Percentiles rank a stretch among this genome's conserved stretches.
phyloP scores from a whole-genome alignment of 64 coral and sea anemone genomes.

The Montipora sp. region DNA sequence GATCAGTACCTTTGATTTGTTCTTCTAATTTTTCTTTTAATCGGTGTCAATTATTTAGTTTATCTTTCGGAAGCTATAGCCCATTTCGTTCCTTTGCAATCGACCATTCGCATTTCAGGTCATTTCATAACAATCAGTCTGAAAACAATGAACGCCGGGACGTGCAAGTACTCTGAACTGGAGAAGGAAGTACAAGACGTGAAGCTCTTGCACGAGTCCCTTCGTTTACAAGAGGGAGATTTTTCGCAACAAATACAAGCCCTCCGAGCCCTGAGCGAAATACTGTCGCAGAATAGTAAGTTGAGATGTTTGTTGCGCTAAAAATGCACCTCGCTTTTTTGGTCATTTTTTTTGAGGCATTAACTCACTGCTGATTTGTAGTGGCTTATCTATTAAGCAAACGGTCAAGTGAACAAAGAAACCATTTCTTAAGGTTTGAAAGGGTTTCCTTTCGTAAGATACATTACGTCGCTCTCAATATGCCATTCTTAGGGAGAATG shows the following conservation, averaged over 20 bases:
- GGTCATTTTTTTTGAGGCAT: too few species aligned
- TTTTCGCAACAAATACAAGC: slow-evolving; percentile 24
- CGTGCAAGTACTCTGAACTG: neutral
- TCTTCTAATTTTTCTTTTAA: too few species aligned
- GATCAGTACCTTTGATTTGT: too few species aligned
- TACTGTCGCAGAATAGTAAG: slow-evolving; percentile 28
- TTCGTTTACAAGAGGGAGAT: slow-evolving; percentile 5
- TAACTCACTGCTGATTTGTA: too few species aligned
- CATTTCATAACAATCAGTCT: too few species aligned
- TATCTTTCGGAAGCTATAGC: too few species aligned
- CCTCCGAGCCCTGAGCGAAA: slow-evolving; percentile 16
- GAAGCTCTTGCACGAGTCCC: slow-evolving; percentile 11
- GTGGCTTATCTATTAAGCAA: too few species aligned
- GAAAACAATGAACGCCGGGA: neutral
- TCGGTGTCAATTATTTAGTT: too few species aligned
- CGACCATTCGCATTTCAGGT: too few species aligned
- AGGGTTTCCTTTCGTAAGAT: too few species aligned
- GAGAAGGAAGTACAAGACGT: slow-evolving; percentile 25
- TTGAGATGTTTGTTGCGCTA: neutral
- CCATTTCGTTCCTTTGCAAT: neutral
- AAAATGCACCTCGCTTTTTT: neutral
- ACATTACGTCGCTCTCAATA: neutral
- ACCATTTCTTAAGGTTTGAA: neutral
- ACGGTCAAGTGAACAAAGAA: too few species aligned
- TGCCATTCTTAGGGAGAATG: neutral